Conservation (phyloP, 2,888 invertebrate species). For the Sinopyrophorus schimmeli region DNA sequence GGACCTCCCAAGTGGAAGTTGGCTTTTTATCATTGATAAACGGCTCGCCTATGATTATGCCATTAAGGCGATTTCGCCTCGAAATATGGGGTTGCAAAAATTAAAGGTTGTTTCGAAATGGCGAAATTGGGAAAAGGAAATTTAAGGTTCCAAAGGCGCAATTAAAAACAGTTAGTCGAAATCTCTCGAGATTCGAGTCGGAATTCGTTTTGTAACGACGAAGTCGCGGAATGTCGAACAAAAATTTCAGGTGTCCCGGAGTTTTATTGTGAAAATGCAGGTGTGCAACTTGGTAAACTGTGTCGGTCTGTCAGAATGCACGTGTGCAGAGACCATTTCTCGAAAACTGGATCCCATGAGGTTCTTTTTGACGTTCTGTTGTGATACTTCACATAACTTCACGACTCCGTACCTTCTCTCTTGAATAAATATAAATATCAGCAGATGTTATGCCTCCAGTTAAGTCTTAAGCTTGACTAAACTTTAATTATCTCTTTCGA, state of each 20-base stretch:
- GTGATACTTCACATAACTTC: conserved; percentile 38
- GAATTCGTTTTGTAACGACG: conserved; percentile 20
- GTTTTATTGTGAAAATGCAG: conserved; percentile 53
- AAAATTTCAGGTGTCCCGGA: conserved; percentile 51
- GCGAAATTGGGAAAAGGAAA: no score
- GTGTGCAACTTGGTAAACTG: conserved; percentile 46
- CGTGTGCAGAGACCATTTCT: conserved; percentile 45
- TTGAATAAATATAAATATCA: conserved; percentile 31
- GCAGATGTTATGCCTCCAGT: conserved; percentile 22
- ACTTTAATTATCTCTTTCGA: no score
- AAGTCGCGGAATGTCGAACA: conserved; percentile 49
- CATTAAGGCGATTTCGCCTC: no score
- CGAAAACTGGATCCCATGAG: conserved; percentile 44
- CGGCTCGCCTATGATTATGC: no score
- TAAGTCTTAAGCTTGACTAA: no score
- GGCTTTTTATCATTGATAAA: no score
- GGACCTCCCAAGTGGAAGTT: no score
- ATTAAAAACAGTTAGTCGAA: conserved; percentile 22
- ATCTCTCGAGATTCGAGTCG: conserved; percentile 15
- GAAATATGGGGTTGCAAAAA: no score
- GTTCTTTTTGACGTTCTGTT: conserved; percentile 34
- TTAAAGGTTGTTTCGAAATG: no score
- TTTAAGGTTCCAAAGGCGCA: no score
- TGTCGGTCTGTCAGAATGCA: conserved; percentile 42
- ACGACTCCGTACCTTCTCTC: conserved; percentile 28